Evolutionary conservation across 2,797 vertebrate genomes (phyloP).

Genomic region (Heliangelus exortis): DNA sequence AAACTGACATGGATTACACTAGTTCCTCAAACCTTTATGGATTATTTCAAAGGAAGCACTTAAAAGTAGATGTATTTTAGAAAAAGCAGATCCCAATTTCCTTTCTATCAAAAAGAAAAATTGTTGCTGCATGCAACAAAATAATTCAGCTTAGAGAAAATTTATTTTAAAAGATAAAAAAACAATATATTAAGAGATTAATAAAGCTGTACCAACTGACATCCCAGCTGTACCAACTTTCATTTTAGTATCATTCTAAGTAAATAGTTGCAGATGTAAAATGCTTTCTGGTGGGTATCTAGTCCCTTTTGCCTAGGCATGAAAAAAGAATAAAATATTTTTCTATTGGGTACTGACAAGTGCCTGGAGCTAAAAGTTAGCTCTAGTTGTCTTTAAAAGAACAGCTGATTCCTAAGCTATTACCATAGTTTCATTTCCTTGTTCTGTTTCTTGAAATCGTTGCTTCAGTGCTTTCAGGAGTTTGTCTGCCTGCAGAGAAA

Average conservation of each 20-base stretch:
- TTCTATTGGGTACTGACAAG: neutral
- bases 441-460: conserved; percentile 71
- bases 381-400: neutral
- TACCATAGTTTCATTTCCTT: conserved; percentile 67
- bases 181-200: neutral
- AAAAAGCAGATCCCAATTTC: neutral
- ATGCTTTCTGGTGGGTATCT: neutral
- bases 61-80: neutral
- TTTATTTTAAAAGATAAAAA: neutral
- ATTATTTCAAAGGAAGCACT: neutral
- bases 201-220: neutral
- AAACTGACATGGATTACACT: neutral
- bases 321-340: neutral
- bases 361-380: neutral
- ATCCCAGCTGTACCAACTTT: neutral
- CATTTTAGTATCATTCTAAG: neutral
- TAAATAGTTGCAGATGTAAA: neutral
- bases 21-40: neutral
- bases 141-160: neutral
- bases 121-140: neutral
- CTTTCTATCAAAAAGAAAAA: neutral
- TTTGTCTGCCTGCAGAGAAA: conserved; percentile 84
- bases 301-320: neutral
- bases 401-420: neutral
- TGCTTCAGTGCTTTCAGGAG: conserved; percentile 84